Conservation (phyloP, 2,113 vertebrate species). For the Poicephalus gulielmi region DNA sequence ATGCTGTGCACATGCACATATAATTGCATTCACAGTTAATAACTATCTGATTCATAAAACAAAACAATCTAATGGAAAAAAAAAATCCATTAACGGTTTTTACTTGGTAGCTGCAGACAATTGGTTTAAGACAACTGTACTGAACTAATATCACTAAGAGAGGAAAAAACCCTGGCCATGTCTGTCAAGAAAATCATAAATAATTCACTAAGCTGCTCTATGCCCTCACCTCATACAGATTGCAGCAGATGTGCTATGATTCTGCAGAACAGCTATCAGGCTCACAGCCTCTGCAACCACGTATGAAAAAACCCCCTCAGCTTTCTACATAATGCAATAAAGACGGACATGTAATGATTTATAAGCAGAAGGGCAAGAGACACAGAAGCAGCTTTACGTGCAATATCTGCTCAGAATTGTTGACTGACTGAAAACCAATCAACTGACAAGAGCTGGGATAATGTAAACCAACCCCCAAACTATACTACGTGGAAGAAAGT, state of each 20-base stretch:
- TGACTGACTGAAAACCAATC: not conserved
- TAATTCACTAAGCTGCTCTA: conserved; percentile 17
- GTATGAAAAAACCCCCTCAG: not conserved
- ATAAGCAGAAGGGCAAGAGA: not conserved
- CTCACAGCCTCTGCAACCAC: not conserved
- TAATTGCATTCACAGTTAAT: not conserved
- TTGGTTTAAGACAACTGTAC: not conserved
- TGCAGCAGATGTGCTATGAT: not conserved
- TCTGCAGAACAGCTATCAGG: not conserved
- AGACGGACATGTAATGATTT: not conserved
- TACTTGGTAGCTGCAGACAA: not conserved
- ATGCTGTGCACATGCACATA: not conserved
- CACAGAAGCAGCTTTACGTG: not conserved
- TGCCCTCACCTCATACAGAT: not conserved
- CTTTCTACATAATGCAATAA: not conserved
- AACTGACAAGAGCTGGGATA: not conserved
- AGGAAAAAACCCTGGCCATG: not conserved
- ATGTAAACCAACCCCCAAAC: rapidly evolving
- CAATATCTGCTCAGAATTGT: not conserved
- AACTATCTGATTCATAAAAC: not conserved
- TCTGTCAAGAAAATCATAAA: conserved; percentile 1
- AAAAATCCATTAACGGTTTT: not conserved
- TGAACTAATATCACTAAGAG: not conserved
- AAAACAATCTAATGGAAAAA: not conserved
- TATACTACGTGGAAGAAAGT: not conserved